These are phyloP conservation scores for Cyclargus thomasi DNA, from an alignment of 1,140 invertebrate species.

Conservation along the genomic window DNA sequence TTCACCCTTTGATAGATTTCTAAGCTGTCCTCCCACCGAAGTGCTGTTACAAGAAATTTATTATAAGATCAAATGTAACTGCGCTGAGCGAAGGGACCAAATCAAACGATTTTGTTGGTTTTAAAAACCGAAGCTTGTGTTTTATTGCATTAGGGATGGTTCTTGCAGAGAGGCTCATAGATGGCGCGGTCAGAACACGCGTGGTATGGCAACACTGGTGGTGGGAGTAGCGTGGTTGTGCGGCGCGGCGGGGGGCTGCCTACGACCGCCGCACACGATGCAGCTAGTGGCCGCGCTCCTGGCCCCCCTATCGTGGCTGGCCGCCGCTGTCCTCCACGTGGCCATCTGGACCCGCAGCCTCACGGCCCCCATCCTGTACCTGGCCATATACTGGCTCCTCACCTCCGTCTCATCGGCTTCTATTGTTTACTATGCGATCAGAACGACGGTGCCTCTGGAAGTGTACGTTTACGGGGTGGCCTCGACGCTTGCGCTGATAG, in stretches of 20 bases:
- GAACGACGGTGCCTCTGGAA: conserved; percentile 35
- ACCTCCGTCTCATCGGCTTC: conserved; percentile 39
- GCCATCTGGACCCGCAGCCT: conserved; percentile 51
- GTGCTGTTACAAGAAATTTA: no score
- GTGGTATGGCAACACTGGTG: conserved; percentile 48
- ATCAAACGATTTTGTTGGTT: no score
- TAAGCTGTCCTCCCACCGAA: no score
- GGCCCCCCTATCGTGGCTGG: conserved; percentile 53
- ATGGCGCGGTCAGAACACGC: conserved; percentile 55
- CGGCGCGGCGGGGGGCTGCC: conserved; percentile 40
- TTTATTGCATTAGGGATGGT: background rate
- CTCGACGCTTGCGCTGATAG: conserved; percentile 38
- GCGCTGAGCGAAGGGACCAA: no score
- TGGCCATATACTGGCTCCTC: conserved; percentile 57
- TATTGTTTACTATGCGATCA: conserved; percentile 38
- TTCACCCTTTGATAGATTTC: no score
- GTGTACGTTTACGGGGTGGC: conserved; percentile 46
- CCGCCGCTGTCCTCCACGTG: conserved; percentile 51
- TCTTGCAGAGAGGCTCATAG: conserved; percentile 27
- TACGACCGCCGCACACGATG: conserved; percentile 44
- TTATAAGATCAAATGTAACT: no score
- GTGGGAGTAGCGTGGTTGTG: conserved; percentile 48
- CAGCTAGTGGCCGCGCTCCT: conserved; percentile 42
- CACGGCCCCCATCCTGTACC: conserved; percentile 50
- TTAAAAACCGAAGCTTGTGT: no score